phyloP scores from a whole-genome alignment of 2,888 invertebrate species.

The Lepidonotus clava region DNA sequence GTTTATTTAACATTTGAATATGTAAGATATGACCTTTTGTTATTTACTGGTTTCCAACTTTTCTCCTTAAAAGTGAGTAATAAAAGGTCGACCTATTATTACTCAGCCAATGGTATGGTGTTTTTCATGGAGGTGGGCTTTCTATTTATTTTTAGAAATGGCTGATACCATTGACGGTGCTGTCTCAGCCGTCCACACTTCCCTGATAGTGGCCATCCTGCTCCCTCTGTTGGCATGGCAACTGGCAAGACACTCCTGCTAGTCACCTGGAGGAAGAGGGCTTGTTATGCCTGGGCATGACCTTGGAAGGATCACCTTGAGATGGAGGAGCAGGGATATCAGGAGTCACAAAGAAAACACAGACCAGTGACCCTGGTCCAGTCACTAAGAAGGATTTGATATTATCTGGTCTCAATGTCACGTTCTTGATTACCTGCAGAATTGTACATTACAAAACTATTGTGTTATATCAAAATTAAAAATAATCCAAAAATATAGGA shows the following conservation, averaged over 20 bases:
- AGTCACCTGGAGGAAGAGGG: not conserved
- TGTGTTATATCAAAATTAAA: too few relatives aligned
- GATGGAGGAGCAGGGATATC: not conserved
- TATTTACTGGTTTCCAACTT: too few relatives aligned
- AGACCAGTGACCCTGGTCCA: not conserved
- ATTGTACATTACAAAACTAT: not conserved
- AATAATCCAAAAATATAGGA: too few relatives aligned
- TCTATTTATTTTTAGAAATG: not conserved
- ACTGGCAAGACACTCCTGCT: not conserved
- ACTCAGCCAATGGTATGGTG: too few relatives aligned
- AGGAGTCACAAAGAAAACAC: not conserved
- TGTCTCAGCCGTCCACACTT: not conserved
- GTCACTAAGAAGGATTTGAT: not conserved
- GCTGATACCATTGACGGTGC: not conserved
- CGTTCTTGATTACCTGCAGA: constrained; percentile 29
- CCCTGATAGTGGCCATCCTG: not conserved
- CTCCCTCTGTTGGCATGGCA: not conserved
- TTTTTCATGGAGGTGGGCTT: too few relatives aligned
- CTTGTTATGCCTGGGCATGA: not conserved
- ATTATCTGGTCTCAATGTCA: not conserved
- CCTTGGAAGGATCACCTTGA: constrained; percentile 32
- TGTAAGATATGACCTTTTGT: too few relatives aligned
- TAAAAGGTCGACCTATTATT: too few relatives aligned
- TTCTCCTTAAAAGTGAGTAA: too few relatives aligned
- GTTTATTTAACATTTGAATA: too few relatives aligned